Conservation (phyloP, 30 jellyfish, hydroid and myxozoan species). For the Rhopilema esculentum region DNA sequence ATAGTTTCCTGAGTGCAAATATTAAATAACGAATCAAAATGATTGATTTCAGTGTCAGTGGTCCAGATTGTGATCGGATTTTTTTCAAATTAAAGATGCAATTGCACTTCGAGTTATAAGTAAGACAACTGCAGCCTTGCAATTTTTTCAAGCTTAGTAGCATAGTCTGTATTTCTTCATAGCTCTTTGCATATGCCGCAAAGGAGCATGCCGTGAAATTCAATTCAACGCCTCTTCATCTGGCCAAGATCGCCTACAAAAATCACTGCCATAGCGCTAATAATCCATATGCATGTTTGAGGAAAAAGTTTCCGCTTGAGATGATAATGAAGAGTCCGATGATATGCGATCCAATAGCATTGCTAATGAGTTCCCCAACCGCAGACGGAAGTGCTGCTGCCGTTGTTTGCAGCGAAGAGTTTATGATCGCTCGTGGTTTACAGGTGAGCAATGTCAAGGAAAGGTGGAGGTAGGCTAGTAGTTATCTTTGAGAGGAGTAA, state of each 20-base stretch:
- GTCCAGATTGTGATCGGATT: no score
- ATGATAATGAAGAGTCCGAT: slow-evolving; percentile 60
- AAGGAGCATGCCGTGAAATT: slow-evolving; percentile 82
- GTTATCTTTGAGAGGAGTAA: no score
- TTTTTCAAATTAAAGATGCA: no score
- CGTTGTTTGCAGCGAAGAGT: slow-evolving; percentile 90
- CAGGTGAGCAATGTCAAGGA: slow-evolving; percentile 59
- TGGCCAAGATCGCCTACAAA: slow-evolving; percentile 89
- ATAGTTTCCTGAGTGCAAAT: no score
- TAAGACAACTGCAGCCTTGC: background rate
- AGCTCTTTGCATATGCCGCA: slow-evolving; percentile 97
- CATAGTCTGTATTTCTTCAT: background rate
- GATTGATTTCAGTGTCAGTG: no score
- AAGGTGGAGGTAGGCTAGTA: no score
- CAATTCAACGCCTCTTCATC: slow-evolving; percentile 90
- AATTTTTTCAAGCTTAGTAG: background rate
- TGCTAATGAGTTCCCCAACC: slow-evolving; percentile 90
- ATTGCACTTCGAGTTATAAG: no score
- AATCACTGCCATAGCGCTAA: slow-evolving; percentile 89
- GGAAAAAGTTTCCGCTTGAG: slow-evolving; percentile 75
- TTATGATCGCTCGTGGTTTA: slow-evolving; percentile 67
- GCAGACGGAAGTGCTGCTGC: slow-evolving; percentile 99
- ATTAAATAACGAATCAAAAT: no score
- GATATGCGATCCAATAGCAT: slow-evolving; percentile 82
- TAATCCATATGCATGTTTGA: slow-evolving; percentile 91